Evolutionary conservation across 2,113 vertebrate genomes (phyloP), one percentile per base, ranked within the genome.

Genomic region (Megalops atlanticus): DNA sequence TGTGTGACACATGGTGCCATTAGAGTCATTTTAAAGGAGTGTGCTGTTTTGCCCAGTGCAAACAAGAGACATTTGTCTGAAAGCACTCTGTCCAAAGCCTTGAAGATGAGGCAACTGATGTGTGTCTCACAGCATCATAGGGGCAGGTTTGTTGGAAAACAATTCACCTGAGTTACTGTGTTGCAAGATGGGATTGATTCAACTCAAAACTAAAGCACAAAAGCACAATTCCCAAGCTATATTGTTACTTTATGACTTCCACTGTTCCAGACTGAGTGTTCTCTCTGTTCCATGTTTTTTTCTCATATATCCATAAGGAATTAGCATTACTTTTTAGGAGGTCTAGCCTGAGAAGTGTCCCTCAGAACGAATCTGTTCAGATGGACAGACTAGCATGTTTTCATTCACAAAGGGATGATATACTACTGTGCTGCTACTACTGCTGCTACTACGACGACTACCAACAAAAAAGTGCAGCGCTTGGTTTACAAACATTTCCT

Each of bases 11-110:
- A 43, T 79, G 8, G 33, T 47, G 27, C 40, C 38, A 31, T 41
- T 64, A 52, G n/a, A 68, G 64, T 4, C 24, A 43, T 11, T 77
- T 38, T 31, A 41, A 68, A 52, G 71, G 39, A 15, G 35, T 10
- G 47, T 78, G 43, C 43, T 15, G 38, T 39, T 40, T 78, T 39
- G 21, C 54, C 58, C 58, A 16, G 49, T 58, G 52, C 33, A 58
- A n/a, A 24, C 38, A 15, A n/a, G 76, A 40, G 76, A 68, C 54
- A 41, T 78, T 78, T 41, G 36, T 78, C 49, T 64, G 58, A 52
- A 36, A 64, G 14, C 38, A 64, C 21, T 41, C 36, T 68, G 49
- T 78, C 39, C 54, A 41, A 39, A 78, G n/a, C 54, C 35, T 41
- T 41, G 36, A 12, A 11, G 24, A 18, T 78, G 40, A 68, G 36